Conservation (phyloP, 1,140 invertebrate species). For the Lepidurus arcticus region DNA sequence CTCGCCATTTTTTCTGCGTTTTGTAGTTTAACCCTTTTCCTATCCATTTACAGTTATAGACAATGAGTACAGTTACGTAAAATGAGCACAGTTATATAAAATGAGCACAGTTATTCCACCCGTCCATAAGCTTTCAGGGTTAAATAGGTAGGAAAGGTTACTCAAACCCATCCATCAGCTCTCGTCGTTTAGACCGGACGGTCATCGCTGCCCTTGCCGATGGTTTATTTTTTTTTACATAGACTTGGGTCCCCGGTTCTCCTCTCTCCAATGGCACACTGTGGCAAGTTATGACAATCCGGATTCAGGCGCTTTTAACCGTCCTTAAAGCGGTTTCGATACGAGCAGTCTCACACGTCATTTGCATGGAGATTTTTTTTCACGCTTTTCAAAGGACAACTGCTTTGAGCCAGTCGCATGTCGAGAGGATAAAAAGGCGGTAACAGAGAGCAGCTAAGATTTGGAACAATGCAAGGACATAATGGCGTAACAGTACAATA, state of each 20-base stretch:
- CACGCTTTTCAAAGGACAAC: not conserved
- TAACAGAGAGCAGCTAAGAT: not conserved
- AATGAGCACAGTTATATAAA: too few species aligned
- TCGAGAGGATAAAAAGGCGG: not conserved
- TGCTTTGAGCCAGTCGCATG: not conserved
- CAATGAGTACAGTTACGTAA: too few species aligned
- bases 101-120: too few species aligned
- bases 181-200: not conserved
- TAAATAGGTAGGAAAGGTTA: not conserved
- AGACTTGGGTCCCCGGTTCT: not conserved
- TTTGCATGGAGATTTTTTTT: conserved; percentile 15
- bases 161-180: not conserved
- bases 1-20: too few species aligned
- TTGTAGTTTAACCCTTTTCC: too few species aligned
- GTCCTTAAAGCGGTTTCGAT: not conserved
- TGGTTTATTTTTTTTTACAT: conserved; percentile 12
- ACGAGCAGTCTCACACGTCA: not conserved
- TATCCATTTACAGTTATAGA: too few species aligned
- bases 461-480: conserved; percentile 6
- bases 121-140: not conserved
- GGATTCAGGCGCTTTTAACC: conserved; percentile 17
- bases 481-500: not conserved
- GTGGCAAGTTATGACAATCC: not conserved
- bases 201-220: not conserved
- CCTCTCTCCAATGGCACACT: conserved; percentile 2